Evolutionary conservation across 64 coral and sea anemone species (phyloP).

Genomic region (Anthopleura sola): DNA sequence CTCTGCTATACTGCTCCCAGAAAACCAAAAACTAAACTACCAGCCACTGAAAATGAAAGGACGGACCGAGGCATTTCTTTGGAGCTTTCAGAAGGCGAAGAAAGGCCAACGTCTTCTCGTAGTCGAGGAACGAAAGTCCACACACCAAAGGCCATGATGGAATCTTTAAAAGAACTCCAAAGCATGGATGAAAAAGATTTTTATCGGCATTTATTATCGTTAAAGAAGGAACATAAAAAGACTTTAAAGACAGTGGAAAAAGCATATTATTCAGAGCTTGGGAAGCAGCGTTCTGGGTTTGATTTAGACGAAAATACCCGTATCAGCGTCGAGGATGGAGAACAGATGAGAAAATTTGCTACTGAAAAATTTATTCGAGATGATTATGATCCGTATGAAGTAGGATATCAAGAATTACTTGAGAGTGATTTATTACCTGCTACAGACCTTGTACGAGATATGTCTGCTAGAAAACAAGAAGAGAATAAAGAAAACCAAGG

Average conservation of each 20-base stretch:
- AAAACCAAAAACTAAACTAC: slow-evolving; percentile 84
- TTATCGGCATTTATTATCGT: slow-evolving; percentile 78
- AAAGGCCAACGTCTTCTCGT: slow-evolving; percentile 18
- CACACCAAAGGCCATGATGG: slow-evolving; percentile 43
- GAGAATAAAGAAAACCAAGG: slow-evolving; percentile 77
- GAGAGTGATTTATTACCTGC: slow-evolving; percentile 33
- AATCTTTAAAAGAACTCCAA: slow-evolving; percentile 66
- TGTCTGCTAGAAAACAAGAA: slow-evolving; percentile 18
- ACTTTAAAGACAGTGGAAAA: slow-evolving; percentile 86
- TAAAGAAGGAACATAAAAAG: slow-evolving; percentile 90
- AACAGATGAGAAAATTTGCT: slow-evolving; percentile 20
- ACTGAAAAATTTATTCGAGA: slow-evolving; percentile 28
- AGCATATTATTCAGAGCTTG: slow-evolving; percentile 82
- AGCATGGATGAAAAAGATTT: slow-evolving; percentile 81
- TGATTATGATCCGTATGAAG: slow-evolving; percentile 62
- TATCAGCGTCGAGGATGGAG: slow-evolving; percentile 44
- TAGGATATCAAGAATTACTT: background rate
- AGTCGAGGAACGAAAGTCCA: slow-evolving; percentile 51
- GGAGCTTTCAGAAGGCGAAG: slow-evolving; percentile 27
- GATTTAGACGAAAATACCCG: slow-evolving; percentile 74
- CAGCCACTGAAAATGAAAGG: slow-evolving; percentile 87
- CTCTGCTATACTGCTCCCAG: slow-evolving; percentile 90
- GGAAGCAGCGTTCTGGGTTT: slow-evolving; percentile 57
- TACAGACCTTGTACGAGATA: slow-evolving; percentile 28
- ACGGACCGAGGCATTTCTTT: background rate